Base-by-base conservation (phyloP, 2,797 vertebrate genomes). In the Malacoctenus gilli region DNA sequence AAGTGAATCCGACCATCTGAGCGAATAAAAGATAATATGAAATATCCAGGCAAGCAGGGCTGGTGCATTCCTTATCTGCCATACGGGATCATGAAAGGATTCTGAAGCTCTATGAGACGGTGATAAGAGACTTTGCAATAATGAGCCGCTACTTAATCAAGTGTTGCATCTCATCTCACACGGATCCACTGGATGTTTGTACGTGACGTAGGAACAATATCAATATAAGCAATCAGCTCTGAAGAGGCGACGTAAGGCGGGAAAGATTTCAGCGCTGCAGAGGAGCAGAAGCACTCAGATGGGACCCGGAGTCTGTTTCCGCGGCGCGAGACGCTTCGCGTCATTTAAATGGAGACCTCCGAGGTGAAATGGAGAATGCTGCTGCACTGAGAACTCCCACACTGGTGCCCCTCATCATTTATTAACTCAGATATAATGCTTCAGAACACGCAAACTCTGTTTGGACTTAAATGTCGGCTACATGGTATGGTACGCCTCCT, bases 361-460 rank as follows among this genome's bases (percentile, higher is more conserved):
- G 39, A 20, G 50, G 23, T 72, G 44, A 19, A 47, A 43, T n/a
- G 34, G 44, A 28, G 23, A 14, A 22, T 47, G 38, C 46, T 22
- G 42, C 21, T 41, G 31, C 40, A 41, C 63, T 51, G 41, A 55
- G 67, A 61, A 47, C 37, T 28, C 11, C 37, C 46, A 49, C 18
- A n/a, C 62, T 72, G 31, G 19, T 18, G 16, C 23, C 42, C 60
- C 65, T 78, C 69, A 79, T 80, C 1, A 68, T 59, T 65, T 75
- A 77, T 83, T 79, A 4, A 77, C 63, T 58, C 39, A 41, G 12
- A 40, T 52, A 67, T 69, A 72, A 74, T 63, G 56, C 25, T 4
- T 34, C 36, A 23, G 34, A 54, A 65, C 52, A 51, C 8, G 8
- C 15, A 31, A 19, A 30, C 56, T 56, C 43, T 68, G 42, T 58